Percentiles rank a stretch among this genome's conserved stretches.
phyloP scores from a whole-genome alignment of 2,113 vertebrate species.

The Jaculus jaculus region DNA sequence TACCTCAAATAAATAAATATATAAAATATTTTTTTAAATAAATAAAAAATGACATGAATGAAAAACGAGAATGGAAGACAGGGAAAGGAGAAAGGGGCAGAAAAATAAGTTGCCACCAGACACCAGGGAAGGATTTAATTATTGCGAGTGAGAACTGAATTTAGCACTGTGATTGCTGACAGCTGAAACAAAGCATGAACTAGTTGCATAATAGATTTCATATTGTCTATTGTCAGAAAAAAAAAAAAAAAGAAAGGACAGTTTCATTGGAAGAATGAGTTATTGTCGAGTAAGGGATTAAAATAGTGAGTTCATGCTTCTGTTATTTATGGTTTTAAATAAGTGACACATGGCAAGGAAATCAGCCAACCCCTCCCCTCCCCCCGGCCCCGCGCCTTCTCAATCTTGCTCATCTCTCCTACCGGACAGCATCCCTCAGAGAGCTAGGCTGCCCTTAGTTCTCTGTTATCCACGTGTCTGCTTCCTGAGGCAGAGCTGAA shows the following conservation, averaged over 20 bases:
- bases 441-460: background rate
- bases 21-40: too few species aligned
- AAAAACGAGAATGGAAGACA: background rate
- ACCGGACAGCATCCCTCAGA: background rate
- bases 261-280: background rate
- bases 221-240: slow-evolving; percentile 2
- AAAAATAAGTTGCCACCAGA: slow-evolving; percentile 9
- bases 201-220: background rate
- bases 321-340: background rate
- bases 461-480: background rate
- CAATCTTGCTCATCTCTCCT: background rate
- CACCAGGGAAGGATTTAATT: background rate
- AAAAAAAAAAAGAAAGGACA: background rate
- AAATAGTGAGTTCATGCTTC: background rate
- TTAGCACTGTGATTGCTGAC: slow-evolving; percentile 3
- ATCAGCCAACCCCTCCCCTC: background rate
- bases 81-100: background rate
- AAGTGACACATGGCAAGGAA: background rate
- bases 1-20: too few species aligned
- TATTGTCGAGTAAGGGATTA: slow-evolving; percentile 10
- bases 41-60: background rate
- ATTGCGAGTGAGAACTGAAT: background rate
- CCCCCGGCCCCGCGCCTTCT: background rate
- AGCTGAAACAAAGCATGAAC: background rate
- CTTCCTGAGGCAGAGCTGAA: background rate